A percentile compares a stretch with the other conserved stretches of the same genome.
Conservation (phyloP, 2,888 invertebrate genomes). For the Cephus spinipes region DNA sequence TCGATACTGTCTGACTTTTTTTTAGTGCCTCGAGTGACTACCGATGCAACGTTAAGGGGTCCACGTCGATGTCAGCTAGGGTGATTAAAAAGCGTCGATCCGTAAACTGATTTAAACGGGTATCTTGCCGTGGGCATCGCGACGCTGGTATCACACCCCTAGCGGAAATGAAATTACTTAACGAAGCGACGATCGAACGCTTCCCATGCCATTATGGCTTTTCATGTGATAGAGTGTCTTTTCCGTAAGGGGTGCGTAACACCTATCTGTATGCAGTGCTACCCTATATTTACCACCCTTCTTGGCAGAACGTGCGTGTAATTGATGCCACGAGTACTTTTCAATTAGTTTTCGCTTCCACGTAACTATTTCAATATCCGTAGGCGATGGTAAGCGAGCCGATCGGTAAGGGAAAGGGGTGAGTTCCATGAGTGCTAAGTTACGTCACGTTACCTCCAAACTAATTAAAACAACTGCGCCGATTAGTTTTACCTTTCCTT, state of each 20-base stretch:
- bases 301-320: not conserved
- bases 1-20: not conserved
- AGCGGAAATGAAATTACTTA: not conserved
- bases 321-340: constrained; percentile 7
- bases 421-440: constrained; percentile 1
- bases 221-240: not conserved
- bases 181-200: not conserved
- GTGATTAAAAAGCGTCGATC: not conserved
- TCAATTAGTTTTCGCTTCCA: constrained; percentile 14
- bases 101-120: not conserved
- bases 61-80: no score
- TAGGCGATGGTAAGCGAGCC: not conserved
- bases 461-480: constrained; percentile 9
- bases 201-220: not conserved
- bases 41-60: not conserved
- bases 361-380: constrained; percentile 13
- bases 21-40: not conserved
- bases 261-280: not conserved
- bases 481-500: not conserved
- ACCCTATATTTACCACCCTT: not conserved
- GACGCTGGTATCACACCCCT: not conserved
- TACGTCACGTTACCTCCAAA: constrained; percentile 4
- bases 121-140: not conserved
- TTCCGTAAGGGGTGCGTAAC: not conserved
- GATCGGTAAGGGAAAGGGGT: not conserved